Evolutionary conservation across 2,888 invertebrate species (phyloP), one percentile per base, ranked within the genome.

Genomic region (Nemotelus pantherinus): DNA sequence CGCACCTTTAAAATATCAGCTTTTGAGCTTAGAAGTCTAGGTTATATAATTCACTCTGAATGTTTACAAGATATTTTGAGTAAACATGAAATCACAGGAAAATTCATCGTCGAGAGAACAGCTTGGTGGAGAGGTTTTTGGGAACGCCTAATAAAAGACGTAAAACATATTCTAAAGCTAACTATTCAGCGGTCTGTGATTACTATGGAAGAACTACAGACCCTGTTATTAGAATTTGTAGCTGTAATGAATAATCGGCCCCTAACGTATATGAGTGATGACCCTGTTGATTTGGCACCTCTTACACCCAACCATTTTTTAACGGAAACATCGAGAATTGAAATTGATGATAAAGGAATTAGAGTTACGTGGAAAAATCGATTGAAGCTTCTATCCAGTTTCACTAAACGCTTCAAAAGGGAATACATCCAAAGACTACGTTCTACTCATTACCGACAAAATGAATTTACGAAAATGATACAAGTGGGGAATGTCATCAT

Each of bases 281-380:
- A 25, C 25, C 25, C 25, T 25, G 25, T 25, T 57, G 82, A 74
- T 79, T 67, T 60, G 81, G 79, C 81, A 25, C 57, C 57, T 10
- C 57, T 57, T 4, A 57, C 57, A 57, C 57, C 57, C 3, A 25
- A 10, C 25, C 57, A 57, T 9, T 57, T 57, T 57, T 53, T 53
- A 10, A 9, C 10, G 6, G 53, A 10, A 9, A 10, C 53, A 1
- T 53, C 10, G 25, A 25, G 25, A 25, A 25, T 25, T 25, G 25
- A 25, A 25, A 25, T 25, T 25, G 25, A 25, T 25, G 25, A 25
- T 25, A 25, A 25, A 25, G 25, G 25, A 25, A 53, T 53, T 10
- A 6, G 53, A 9, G 6, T 10, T 1, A 53, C 6, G 53, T 53
- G 53, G 53, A 1, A 53, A 10, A 10, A 53, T 9, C 53, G 53